Conservation (phyloP, 2,113 vertebrate genomes). For the Odocoileus hemionus region DNA sequence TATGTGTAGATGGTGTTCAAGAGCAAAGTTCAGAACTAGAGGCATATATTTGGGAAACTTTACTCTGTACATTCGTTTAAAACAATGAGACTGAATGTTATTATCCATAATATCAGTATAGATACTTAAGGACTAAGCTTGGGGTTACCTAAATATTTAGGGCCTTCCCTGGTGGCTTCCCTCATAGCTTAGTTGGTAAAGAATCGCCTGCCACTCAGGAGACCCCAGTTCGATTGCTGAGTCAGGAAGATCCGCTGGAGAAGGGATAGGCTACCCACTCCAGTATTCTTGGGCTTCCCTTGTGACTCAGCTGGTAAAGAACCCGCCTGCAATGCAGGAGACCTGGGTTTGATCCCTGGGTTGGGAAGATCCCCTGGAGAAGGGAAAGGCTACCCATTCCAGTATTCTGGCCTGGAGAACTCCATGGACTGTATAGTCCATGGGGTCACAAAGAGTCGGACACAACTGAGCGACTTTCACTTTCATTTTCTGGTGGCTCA, state of each 20-base stretch:
- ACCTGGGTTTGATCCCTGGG: not conserved
- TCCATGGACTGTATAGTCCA: not conserved
- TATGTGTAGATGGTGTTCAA: not conserved
- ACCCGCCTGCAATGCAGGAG: not conserved
- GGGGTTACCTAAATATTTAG: not conserved
- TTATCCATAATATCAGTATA: not conserved
- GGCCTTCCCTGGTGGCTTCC: not conserved
- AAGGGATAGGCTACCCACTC: not conserved
- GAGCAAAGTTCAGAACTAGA: not conserved
- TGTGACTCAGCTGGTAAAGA: not conserved
- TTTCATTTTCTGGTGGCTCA: not conserved
- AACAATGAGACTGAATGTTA: not conserved
- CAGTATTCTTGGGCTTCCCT: not conserved
- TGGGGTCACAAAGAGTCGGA: rapidly evolving
- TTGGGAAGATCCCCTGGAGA: not conserved
- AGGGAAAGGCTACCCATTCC: not conserved
- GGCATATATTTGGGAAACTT: not conserved
- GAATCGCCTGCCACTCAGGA: not conserved
- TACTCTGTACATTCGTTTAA: not conserved
- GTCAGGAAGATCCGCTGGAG: not conserved
- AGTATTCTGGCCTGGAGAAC: not conserved
- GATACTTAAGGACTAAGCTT: not conserved
- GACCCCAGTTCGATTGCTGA: not conserved
- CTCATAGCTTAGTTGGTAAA: not conserved
- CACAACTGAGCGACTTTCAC: not conserved